phyloP scores from a whole-genome alignment of 1,140 invertebrate species.

The Myzus persicae region DNA sequence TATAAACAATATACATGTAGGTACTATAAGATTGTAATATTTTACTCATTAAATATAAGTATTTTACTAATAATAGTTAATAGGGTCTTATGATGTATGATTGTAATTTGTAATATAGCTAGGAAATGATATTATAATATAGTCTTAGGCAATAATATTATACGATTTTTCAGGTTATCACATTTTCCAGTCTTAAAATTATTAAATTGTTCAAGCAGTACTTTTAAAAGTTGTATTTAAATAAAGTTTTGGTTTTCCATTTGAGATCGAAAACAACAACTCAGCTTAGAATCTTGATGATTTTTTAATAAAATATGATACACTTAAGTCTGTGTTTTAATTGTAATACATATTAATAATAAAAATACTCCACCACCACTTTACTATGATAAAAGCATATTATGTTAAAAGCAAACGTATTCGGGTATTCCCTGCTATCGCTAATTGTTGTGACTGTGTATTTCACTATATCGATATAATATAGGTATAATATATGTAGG shows the following conservation, averaged over 20 bases:
- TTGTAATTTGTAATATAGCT: no score
- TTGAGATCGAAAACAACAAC: neutral
- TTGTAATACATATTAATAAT: neutral
- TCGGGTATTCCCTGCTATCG: no score
- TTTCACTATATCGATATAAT: neutral
- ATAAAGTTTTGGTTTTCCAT: neutral
- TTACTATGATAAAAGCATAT: no score
- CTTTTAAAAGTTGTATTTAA: neutral
- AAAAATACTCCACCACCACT: no score
- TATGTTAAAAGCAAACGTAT: no score
- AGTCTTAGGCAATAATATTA: neutral
- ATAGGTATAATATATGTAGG: no score
- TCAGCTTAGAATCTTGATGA: neutral
- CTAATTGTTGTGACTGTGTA: neutral
- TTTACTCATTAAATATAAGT: neutral
- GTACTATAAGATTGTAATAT: neutral
- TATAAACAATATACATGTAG: neutral
- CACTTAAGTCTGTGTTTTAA: neutral
- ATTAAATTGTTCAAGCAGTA: neutral
- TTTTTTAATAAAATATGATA: neutral
- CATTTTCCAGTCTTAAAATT: neutral
- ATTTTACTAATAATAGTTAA: neutral
- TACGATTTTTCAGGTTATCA: neutral
- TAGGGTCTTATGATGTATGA: no score
- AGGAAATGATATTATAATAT: neutral